Evolutionary conservation across 2,888 invertebrate genomes (phyloP), one percentile per base, ranked within the genome.

Genomic region (Portevinia maculata): DNA sequence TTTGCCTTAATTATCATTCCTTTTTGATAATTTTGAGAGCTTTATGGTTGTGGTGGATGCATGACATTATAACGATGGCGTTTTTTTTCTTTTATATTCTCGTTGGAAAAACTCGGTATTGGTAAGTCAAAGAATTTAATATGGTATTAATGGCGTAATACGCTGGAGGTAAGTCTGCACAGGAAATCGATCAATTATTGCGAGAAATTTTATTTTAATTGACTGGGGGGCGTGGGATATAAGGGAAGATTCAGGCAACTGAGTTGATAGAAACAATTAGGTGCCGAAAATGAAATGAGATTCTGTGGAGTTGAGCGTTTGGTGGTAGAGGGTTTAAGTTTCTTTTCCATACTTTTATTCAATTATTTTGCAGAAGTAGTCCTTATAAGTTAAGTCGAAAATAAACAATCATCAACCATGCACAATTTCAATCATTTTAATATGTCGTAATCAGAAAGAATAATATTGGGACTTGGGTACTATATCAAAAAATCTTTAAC

Each of bases 1-100:
- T 15, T 53, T 64, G 28, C 52, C 69, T 79, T 79, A 73, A 67
- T 73, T 67, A 74, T 79, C 39, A 52, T 60, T 48, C n/a, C 41
- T 30, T 30, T 67, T 79, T 73, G 46, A 67, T 59, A 53, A 74
- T 55, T 74, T 21, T 24, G 48, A 44, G 37, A 74, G 55, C 79
- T 62, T n/a, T 74, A 74, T 34, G 59, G 70, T 15, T 11, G 2
- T 13, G 41, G 48, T 39, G 48, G 60, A 70, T 79, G 60, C 60
- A 74, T 79, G 67, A 41, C 24, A 21, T 24, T 39, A 19, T 37
- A 15, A 19, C 7, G 30, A 30, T 41, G 19, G 13, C 48, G 48
- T 34, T 1, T n/a, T 44, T n/a, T 62, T 55, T 62, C 21, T 60
- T 30, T 11, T 46, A 13, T n/a, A 24, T 6, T 15, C 7, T 59